These are phyloP conservation scores for Mionectes macconnelli DNA, from an alignment of 2,113 vertebrate genomes.

Conservation along the genomic window DNA sequence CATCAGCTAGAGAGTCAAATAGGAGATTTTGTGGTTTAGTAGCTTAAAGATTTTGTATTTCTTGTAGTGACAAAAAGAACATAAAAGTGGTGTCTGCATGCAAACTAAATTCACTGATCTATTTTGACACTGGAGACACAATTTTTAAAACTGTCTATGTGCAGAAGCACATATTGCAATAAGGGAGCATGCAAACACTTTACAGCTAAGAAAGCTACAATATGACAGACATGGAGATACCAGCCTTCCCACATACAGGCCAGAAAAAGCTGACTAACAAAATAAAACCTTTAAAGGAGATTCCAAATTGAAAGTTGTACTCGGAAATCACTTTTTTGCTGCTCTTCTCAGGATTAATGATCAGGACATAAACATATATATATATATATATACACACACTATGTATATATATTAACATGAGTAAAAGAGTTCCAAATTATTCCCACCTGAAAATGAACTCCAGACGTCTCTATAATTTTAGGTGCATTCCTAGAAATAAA, in stretches of 20 bases:
- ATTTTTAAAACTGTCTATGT: neutral
- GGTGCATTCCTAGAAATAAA: slow-evolving; percentile 79
- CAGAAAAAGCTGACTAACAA: neutral
- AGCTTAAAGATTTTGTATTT: neutral
- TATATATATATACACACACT: too few relatives aligned
- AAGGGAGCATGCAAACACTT: neutral
- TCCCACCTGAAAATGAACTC: slow-evolving; percentile 97
- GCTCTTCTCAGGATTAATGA: neutral
- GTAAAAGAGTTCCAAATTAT: neutral
- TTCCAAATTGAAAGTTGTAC: neutral
- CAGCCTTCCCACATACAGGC: neutral
- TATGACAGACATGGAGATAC: neutral
- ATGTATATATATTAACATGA: neutral
- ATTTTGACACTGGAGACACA: neutral
- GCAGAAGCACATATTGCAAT: neutral
- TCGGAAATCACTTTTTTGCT: neutral
- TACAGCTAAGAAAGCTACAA: neutral
- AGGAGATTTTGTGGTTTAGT: neutral
- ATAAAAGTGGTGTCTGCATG: neutral
- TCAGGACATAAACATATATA: neutral
- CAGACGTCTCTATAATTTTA: slow-evolving; percentile 95
- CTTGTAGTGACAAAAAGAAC: neutral
- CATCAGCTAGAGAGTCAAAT: neutral
- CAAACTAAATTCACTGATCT: neutral
- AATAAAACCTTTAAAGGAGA: neutral